A percentile compares a stretch with the other conserved stretches of the same genome.
These are phyloP conservation scores for Papilio gigon DNA, from an alignment of 2,888 invertebrate genomes.

Conservation along the genomic window DNA sequence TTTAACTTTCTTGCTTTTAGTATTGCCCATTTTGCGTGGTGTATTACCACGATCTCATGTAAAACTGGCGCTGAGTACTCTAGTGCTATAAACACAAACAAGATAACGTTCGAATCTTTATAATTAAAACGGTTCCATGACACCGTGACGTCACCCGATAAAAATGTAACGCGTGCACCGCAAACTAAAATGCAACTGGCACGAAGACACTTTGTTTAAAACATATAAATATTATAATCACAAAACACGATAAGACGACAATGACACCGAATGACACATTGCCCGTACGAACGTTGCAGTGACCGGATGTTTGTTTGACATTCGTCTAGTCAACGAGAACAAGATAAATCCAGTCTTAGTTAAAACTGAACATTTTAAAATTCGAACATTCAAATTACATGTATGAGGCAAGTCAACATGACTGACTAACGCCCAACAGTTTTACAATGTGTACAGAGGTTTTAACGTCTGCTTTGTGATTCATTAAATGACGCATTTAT, in stretches of 20 bases:
- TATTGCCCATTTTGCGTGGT: slow-evolving; percentile 70
- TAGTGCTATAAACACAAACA: slow-evolving; percentile 52
- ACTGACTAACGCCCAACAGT: slow-evolving; percentile 26
- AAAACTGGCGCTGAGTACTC: slow-evolving; percentile 49
- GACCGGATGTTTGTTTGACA: slow-evolving; percentile 56
- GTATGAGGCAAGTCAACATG: slow-evolving; percentile 3
- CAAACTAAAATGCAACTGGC: slow-evolving; percentile 70
- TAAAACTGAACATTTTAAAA: slow-evolving; percentile 3
- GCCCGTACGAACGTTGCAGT: slow-evolving; percentile 62
- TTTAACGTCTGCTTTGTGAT: slow-evolving; percentile 30
- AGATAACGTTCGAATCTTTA: slow-evolving; percentile 55
- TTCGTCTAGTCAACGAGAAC: slow-evolving; percentile 13
- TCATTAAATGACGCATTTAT: slow-evolving; percentile 39
- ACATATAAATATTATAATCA: slow-evolving; percentile 63
- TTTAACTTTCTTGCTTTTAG: slow-evolving; percentile 74
- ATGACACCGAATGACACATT: slow-evolving; percentile 78
- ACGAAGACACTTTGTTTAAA: slow-evolving; percentile 61
- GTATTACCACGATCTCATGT: slow-evolving; percentile 44
- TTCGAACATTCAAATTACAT: neutral
- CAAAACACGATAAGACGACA: slow-evolving; percentile 69
- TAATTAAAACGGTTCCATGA: slow-evolving; percentile 56
- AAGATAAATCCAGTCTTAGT: slow-evolving; percentile 17
- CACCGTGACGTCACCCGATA: slow-evolving; percentile 55
- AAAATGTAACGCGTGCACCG: slow-evolving; percentile 61
- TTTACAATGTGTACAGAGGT: slow-evolving; percentile 32